Evolutionary conservation across 2,888 invertebrate genomes (phyloP), one percentile per base, ranked within the genome.

Genomic region (Drosophila mettleri): DNA sequence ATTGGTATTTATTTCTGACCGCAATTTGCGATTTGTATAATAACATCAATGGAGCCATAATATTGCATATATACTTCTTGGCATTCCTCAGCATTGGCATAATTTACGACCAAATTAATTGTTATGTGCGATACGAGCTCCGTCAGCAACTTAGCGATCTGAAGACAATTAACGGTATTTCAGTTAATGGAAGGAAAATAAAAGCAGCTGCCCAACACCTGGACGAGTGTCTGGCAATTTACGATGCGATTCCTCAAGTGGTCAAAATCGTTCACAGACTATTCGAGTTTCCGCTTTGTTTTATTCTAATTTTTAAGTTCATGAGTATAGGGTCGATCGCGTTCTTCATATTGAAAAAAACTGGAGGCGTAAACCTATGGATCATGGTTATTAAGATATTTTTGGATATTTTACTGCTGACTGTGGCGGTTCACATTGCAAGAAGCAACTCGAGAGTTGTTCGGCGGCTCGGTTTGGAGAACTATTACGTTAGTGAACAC

Each of bases 41-140:
- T 1, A 27, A 45, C 1, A 27, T 60, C 0, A 68, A 64, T 29
- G 41, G 64, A 2, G n/a, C 48, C 5, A 55, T 88, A 59, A 60
- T 78, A 1, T 9, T 64, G 22, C 61, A 87, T 16, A 49, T 81
- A 3, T 69, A 69, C 1, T 86, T 81, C n/a, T 31, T 87, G 33
- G 83, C 71, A 2, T 87, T 78, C 18, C 66, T 87, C 1, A 72
- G 71, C 24, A 54, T 87, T n/a, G 85, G 76, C 0, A 61, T 71
- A 2, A 69, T 87, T 0, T 87, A 81, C 18, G 64, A 54, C 14
- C 69, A 74, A 43, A 33, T 69, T 1, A 88, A 88, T 38, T 20
- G 18, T 3, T 87, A 75, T 55, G 69, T 84, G 18, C 62, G 68
- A 0, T 3, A 48, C 3, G 75, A 79, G 20, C 20, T 88, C 9